Evolutionary conservation across 2,113 vertebrate species (phyloP).

Genomic region (Chroicocephalus ridibundus): DNA sequence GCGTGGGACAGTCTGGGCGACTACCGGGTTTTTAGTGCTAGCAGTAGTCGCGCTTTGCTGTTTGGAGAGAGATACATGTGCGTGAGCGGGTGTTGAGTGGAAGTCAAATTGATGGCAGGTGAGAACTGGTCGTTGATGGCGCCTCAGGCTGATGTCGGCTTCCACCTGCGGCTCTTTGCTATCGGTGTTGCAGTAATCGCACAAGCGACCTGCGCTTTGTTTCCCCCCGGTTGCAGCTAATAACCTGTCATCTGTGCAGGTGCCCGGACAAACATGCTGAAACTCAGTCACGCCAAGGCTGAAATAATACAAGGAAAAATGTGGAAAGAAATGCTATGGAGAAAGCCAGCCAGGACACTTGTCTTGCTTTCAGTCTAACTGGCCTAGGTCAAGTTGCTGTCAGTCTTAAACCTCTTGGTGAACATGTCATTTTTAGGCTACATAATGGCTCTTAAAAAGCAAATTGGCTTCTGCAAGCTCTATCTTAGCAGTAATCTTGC

Average conservation of each 20-base stretch:
- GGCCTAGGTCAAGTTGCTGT: neutral
- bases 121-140: fast-evolving
- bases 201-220: fast-evolving
- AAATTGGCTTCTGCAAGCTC: neutral
- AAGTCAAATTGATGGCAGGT: neutral
- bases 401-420: neutral
- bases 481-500: neutral
- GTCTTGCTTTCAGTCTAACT: neutral
- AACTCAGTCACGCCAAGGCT: neutral
- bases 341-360: neutral
- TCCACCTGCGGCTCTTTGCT: neutral
- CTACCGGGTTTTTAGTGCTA: fast-evolving
- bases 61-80: fast-evolving
- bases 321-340: neutral
- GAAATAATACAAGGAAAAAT: neutral
- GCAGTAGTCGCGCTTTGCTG: fast-evolving
- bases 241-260: neutral
- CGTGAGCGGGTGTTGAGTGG: neutral
- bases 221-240: neutral
- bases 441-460: neutral
- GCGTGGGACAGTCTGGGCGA: fast-evolving
- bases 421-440: neutral
- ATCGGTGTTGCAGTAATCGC: fast-evolving
- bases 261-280: neutral
- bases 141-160: neutral